Conservation (phyloP, 2,888 invertebrate species). For the Microdon myrmicae region DNA sequence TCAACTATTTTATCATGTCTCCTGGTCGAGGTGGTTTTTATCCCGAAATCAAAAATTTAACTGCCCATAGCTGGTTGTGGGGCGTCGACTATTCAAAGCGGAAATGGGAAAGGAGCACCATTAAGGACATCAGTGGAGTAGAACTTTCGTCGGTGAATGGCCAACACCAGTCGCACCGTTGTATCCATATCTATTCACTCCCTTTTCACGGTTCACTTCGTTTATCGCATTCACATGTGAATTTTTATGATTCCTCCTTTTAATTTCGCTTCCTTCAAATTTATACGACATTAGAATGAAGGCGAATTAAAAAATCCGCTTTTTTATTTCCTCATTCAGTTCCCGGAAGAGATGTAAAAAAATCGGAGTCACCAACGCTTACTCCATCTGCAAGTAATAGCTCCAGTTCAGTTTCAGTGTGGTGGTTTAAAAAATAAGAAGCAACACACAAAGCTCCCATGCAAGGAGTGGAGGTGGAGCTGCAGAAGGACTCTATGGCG, state of each 20-base stretch:
- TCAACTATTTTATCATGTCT: conserved; percentile 5
- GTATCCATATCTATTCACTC: conserved; percentile 12
- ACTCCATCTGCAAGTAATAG: conserved; percentile 31
- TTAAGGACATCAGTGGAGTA: too few relatives aligned
- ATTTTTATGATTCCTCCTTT: conserved; percentile 34
- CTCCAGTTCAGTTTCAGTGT: conserved; percentile 34
- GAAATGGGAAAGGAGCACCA: too few relatives aligned
- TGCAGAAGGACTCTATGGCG: conserved; percentile 33
- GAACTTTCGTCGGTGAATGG: conserved; percentile 23
- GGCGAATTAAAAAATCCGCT: conserved; percentile 43
- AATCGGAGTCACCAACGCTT: conserved; percentile 3
- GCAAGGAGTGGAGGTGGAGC: not conserved
- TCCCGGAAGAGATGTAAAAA: conserved; percentile 20
- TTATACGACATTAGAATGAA: conserved; percentile 36
- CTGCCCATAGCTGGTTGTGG: conserved; percentile 28
- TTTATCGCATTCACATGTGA: conserved; percentile 48
- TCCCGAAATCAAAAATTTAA: conserved; percentile 48
- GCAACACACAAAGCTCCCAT: not conserved
- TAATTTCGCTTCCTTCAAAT: conserved; percentile 32
- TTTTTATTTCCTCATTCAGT: conserved; percentile 21
- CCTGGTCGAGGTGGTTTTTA: conserved; percentile 35
- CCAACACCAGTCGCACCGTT: conserved; percentile 12
- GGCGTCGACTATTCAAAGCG: not conserved
- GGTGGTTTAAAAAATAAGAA: too few relatives aligned
- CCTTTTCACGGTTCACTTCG: conserved; percentile 38